These are phyloP conservation scores for Clusia tigrina DNA, from an alignment of 2,888 invertebrate species.

Conservation along the genomic window DNA sequence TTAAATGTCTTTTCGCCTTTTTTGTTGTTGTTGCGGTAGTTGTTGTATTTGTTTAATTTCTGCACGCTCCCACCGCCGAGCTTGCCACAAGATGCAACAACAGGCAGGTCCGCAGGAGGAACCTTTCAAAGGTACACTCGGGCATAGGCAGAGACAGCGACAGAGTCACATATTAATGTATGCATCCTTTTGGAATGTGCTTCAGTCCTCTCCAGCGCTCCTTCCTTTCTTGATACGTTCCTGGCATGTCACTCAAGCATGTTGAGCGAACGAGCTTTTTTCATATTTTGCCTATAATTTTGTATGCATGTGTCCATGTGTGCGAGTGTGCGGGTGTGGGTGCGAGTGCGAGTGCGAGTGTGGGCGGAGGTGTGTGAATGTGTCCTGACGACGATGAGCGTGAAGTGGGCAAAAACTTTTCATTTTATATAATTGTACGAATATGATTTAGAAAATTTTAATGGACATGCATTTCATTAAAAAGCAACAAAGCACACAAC, in stretches of 20 bases:
- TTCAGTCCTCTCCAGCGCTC: background rate
- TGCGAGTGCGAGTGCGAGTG: conserved; percentile 25
- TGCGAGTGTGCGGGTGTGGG: conserved; percentile 25
- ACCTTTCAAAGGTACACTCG: background rate
- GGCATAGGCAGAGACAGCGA: background rate
- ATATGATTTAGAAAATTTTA: conserved; percentile 50
- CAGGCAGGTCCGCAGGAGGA: conserved; percentile 40
- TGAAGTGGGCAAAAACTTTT: conserved; percentile 18
- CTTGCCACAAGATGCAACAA: conserved; percentile 11
- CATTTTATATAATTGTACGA: conserved; percentile 53
- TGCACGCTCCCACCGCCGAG: too few species aligned
- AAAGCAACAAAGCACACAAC: conserved; percentile 26
- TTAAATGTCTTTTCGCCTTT: conserved; percentile 40
- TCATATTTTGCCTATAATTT: conserved; percentile 50
- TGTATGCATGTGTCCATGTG: too few species aligned
- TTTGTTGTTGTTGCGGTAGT: conserved; percentile 23
- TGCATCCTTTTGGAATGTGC: conserved; percentile 50
- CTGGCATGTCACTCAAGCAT: conserved; percentile 39
- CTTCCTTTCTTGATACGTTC: too few species aligned
- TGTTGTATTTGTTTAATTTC: conserved; percentile 19
- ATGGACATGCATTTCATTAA: conserved; percentile 35
- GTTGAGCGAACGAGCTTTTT: conserved; percentile 47
- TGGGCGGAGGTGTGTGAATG: conserved; percentile 42
- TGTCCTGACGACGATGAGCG: too few species aligned
- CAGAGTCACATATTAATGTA: conserved; percentile 46